phyloP scores from a whole-genome alignment of 1,140 invertebrate species.

The Ips typographus region DNA sequence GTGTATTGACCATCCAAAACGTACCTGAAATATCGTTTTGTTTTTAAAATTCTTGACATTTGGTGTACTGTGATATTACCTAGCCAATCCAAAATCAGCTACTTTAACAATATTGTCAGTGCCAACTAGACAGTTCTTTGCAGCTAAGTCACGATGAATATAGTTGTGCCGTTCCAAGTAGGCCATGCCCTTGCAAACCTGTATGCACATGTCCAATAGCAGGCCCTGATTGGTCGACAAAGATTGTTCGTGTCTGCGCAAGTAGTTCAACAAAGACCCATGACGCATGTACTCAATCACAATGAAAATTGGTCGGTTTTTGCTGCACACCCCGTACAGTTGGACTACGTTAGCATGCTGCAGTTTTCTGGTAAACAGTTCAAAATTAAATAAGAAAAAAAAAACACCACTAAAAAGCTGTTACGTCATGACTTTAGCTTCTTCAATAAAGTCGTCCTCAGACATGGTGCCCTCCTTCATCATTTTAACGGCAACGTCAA shows the following conservation, averaged over 20 bases:
- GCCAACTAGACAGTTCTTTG: constrained; percentile 93
- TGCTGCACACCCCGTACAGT: constrained; percentile 93
- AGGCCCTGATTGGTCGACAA: constrained; percentile 78
- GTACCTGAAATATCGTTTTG: constrained; percentile 55
- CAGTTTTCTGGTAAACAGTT: constrained; percentile 68
- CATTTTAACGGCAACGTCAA: constrained; percentile 93
- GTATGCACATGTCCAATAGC: constrained; percentile 91
- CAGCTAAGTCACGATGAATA: constrained; percentile 94
- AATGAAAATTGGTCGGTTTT: constrained; percentile 92
- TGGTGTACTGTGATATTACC: constrained; percentile 49
- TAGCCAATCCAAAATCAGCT: constrained; percentile 90
- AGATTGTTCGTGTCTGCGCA: constrained; percentile 78
- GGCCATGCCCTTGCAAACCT: constrained; percentile 94
- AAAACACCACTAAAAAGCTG: too few relatives aligned
- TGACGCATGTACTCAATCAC: constrained; percentile 95
- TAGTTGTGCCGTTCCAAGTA: constrained; percentile 95
- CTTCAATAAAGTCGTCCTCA: constrained; percentile 94
- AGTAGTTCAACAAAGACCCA: constrained; percentile 88
- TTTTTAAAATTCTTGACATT: too few relatives aligned
- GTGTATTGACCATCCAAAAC: constrained; percentile 96
- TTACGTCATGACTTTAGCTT: constrained; percentile 93
- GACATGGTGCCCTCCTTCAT: constrained; percentile 97
- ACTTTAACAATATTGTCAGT: constrained; percentile 93
- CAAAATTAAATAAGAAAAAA: too few relatives aligned
- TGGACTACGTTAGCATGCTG: constrained; percentile 94